A percentile compares a stretch with the other conserved stretches of the same genome.
These are phyloP conservation scores for Dioctria linearis DNA, from an alignment of 2,888 invertebrate genomes.

Conservation along the genomic window DNA sequence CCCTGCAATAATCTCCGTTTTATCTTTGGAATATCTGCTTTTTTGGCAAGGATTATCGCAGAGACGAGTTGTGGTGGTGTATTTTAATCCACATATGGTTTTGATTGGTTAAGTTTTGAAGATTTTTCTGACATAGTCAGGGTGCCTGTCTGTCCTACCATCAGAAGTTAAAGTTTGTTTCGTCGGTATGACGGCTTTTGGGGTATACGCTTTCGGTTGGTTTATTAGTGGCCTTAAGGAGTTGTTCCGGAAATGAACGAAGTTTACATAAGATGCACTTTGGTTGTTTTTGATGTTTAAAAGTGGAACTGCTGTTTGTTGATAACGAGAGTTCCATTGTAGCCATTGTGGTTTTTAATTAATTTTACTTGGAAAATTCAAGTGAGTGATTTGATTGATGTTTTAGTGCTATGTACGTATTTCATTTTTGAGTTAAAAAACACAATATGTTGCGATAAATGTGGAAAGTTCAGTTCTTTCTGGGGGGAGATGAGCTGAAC, in stretches of 20 bases:
- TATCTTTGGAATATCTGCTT: constrained; percentile 30
- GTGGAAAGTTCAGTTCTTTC: no score
- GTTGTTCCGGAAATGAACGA: constrained; percentile 38
- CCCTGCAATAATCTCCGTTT: constrained; percentile 29
- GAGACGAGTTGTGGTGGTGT: background rate
- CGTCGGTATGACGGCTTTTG: constrained; percentile 20
- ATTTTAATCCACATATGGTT: constrained; percentile 57
- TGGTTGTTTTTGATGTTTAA: background rate
- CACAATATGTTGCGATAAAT: no score
- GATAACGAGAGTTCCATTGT: background rate
- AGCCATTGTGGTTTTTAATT: background rate
- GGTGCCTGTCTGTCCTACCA: constrained; percentile 20
- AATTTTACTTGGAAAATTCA: no score
- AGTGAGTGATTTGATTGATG: no score
- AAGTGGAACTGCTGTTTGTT: no score
- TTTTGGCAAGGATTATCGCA: constrained; percentile 44
- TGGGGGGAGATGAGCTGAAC: no score
- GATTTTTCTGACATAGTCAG: constrained; percentile 42
- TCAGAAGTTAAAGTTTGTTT: constrained; percentile 46
- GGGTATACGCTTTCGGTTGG: background rate
- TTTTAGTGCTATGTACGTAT: no score
- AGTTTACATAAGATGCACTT: constrained; percentile 24
- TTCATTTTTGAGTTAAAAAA: no score
- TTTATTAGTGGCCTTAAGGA: constrained; percentile 34
- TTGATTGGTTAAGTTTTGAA: constrained; percentile 58